Evolutionary conservation across 2,797 vertebrate species (phyloP).

Genomic region (Parauchenoglanis ngamensis): DNA sequence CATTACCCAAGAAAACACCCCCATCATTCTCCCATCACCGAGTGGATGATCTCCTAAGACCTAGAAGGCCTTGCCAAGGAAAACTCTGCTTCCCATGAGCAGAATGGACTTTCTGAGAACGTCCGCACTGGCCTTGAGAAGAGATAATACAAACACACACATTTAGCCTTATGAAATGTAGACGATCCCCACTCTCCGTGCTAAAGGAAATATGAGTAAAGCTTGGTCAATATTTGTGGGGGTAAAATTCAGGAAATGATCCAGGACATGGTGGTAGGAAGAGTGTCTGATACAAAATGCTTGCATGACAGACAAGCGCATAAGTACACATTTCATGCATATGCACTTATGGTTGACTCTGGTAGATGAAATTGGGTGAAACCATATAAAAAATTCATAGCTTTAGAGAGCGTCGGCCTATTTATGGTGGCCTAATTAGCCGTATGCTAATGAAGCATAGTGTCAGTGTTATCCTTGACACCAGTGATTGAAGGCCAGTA

Average conservation of each 20-base stretch:
- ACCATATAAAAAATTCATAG: conserved; percentile 23
- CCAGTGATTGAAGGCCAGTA: conserved; percentile 66
- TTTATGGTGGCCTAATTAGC: conserved; percentile 81
- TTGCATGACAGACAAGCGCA: background rate
- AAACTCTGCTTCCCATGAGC: conserved; percentile 50
- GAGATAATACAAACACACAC: conserved; percentile 51
- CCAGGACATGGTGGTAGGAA: background rate
- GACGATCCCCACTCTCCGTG: background rate
- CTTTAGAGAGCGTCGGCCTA: conserved; percentile 49
- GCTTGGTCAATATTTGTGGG: conserved; percentile 28
- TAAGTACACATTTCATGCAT: background rate
- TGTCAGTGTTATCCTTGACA: conserved; percentile 70
- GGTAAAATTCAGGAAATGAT: conserved; percentile 3
- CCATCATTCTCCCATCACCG: conserved; percentile 54
- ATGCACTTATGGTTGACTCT: background rate
- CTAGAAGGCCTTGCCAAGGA: conserved; percentile 53
- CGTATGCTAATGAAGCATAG: conserved; percentile 74
- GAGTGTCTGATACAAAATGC: background rate
- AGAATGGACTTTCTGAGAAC: conserved; percentile 53
- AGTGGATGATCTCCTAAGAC: conserved; percentile 51
- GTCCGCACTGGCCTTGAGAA: conserved; percentile 43
- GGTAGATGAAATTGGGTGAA: background rate
- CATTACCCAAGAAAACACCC: conserved; percentile 56
- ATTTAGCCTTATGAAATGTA: conserved; percentile 38
- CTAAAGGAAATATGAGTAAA: conserved; percentile 3